Evolutionary conservation across 2,888 invertebrate species (phyloP), one percentile per base, ranked within the genome.

Genomic region (Patella pellucida): DNA sequence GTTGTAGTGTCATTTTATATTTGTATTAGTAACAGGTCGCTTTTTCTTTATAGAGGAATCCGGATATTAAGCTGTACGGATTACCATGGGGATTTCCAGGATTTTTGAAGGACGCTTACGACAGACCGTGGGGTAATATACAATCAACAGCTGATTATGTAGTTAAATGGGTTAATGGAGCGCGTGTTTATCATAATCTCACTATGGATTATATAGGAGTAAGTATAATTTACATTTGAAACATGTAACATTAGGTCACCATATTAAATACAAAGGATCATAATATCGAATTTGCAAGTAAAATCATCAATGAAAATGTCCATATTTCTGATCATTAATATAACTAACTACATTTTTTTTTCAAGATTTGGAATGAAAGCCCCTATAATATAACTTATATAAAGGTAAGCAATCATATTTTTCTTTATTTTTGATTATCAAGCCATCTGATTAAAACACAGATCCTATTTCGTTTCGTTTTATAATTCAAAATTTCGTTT

Each of bases 61-160:
- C 62, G 12, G 62, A 62, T 62, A 62, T 62, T 23, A 62, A 62
- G 5, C 62, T 62, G 14, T 62, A 62, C 1, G 62, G 62, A 3
- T 19, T 62, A 23, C 62, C 62, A 19, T 62, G 62, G 62, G 62
- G 62, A n/a, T 62, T 62, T 62, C 62, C 62, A 5, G 62, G 62
- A 9, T 62, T 62, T 62, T 11, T 62, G 7, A 62, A 23, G 19
- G 62, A 62, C 14, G 19, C 62, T 23, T 19, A 62, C 19, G 62
- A 23, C 19, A 62, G 19, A 12, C 62, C 62, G 12, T 62, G 62
- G 62, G 62, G 62, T 62, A 62, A 62, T 62, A 62, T 62, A 23
- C 62, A 62, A 14, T 23, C 19, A 23, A 62, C 62, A 5, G 62
- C 62, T 19, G 62, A 62, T 62, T 62, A 62, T 19, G 14, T 62